Conservation (phyloP, 2,888 invertebrate genomes). For the Saturnia pavonia region DNA sequence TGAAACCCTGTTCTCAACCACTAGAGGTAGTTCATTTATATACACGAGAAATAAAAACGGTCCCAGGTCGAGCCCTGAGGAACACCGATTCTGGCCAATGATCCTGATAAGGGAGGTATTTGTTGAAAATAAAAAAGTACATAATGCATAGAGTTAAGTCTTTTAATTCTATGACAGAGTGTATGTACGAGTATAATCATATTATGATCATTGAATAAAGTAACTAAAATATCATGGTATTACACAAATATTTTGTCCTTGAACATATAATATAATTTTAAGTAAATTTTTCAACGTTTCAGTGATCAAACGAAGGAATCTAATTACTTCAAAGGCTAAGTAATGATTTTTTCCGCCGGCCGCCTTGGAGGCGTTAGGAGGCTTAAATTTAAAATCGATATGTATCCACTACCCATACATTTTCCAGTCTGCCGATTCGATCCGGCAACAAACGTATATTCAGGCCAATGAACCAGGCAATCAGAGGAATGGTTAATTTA, state of each 20-base stretch:
- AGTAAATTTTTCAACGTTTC: neutral
- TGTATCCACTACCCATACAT: constrained; percentile 50
- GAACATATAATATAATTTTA: neutral
- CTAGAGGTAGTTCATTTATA: too few relatives aligned
- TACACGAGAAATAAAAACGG: too few relatives aligned
- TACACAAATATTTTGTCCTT: neutral
- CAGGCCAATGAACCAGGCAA: constrained; percentile 48
- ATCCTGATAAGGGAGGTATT: too few relatives aligned
- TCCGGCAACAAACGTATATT: constrained; percentile 52
- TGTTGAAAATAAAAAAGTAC: too few relatives aligned
- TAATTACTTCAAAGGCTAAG: neutral
- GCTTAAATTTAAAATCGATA: constrained; percentile 66
- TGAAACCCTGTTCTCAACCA: too few relatives aligned
- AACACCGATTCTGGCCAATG: too few relatives aligned
- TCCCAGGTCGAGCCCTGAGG: too few relatives aligned
- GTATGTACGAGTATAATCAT: too few relatives aligned
- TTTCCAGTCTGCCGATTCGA: constrained; percentile 64
- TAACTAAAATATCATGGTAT: neutral
- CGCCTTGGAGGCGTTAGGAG: constrained; percentile 26
- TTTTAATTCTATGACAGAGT: too few relatives aligned
- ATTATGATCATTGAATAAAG: too few relatives aligned
- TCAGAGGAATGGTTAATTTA: constrained; percentile 29
- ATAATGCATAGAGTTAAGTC: too few relatives aligned
- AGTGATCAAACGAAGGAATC: constrained; percentile 9
- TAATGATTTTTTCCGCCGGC: constrained; percentile 1